Base-by-base conservation (phyloP, 2,888 invertebrate species). In the Quadriops clusia region DNA sequence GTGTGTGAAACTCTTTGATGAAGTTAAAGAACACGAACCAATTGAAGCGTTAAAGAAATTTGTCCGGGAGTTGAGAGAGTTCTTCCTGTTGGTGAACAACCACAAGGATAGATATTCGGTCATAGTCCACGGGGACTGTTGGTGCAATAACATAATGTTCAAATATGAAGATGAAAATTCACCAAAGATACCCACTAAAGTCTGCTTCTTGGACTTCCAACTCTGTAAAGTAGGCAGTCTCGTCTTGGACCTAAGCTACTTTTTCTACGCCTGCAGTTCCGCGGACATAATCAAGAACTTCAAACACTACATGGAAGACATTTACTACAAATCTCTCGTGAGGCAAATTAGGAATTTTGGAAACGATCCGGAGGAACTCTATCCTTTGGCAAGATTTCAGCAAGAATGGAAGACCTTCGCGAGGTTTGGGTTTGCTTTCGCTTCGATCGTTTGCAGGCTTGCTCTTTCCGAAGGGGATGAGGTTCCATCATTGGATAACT, bases 211-310 rank as follows among this genome's bases (percentile, higher is more conserved):
- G 9, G 42, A 42, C 18, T 40, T 37, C 30, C 42, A 42, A 32
- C 26, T 21, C 4, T 17, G 30, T 8, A 25, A 26, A 21, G n/a
- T 36, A 6, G 36, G 28, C 6, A 42, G 49, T 6, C 51, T 51
- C 1, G 50, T 43, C 6, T 32, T 45, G 18, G 58, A 58, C 33
- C 28, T 58, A 18, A 36, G 45, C 4, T 55, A 56, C 28, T 40
- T 53, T 30, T 26, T 56, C 10, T 54, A 49, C 29, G 44, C 45
- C 6, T 43, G 43, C 14, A 38, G 45, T 15, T 36, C 43, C 2
- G 37, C 42, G 12, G 43, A 49, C 16, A 36, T 45, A 13, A 31
- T 51, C 2, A 17, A 43, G 25, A 32, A 49, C 28, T 51, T 44
- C 13, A 45, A 56, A 11, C 32, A 41, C n/a, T 34, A 53, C 15